Evolutionary conservation across 2,113 vertebrate species (phyloP).

Genomic region (Centropus unirufus): DNA sequence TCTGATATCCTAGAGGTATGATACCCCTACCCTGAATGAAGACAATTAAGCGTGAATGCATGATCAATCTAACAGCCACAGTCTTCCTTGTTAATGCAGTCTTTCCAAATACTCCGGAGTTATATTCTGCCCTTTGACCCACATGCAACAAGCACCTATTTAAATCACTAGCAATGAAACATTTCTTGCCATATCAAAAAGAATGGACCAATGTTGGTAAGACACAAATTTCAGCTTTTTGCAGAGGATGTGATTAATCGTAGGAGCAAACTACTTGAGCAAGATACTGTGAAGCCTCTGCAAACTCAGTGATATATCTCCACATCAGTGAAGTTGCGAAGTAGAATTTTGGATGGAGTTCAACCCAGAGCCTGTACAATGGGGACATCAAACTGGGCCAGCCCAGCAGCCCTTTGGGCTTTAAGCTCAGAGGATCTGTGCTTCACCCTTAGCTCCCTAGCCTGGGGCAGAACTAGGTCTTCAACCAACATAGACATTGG

Average conservation of each 20-base stretch:
- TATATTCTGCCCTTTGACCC: neutral
- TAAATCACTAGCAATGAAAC: neutral
- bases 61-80: neutral
- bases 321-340: neutral
- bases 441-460: neutral
- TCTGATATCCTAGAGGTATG: neutral
- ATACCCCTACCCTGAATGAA: neutral
- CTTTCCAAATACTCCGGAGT: neutral
- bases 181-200: neutral
- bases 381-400: neutral
- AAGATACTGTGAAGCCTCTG: neutral
- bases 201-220: accelerated
- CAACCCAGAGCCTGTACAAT: neutral
- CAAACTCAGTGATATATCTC: neutral
- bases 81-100: neutral
- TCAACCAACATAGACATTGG: neutral
- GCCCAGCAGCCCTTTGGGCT: neutral
- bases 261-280: neutral
- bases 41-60: neutral
- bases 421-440: neutral
- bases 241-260: neutral
- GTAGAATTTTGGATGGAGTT: neutral
- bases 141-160: neutral
- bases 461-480: neutral
- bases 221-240: neutral